Base-by-base conservation (phyloP, 2,888 invertebrate genomes). In the Nemoura dubitans region DNA sequence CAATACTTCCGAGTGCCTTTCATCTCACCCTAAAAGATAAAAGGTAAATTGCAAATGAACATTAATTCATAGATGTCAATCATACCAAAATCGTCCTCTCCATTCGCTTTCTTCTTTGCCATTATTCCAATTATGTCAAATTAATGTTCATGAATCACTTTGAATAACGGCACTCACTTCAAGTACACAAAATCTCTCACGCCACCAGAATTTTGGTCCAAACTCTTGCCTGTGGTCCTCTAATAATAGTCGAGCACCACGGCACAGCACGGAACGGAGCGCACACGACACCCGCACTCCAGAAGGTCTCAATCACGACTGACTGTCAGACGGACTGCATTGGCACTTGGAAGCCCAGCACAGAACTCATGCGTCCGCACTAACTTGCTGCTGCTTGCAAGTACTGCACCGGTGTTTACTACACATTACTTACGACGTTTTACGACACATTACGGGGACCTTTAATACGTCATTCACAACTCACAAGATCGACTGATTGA, bases 221-320 rank as follows among this genome's bases (percentile, higher is more conserved):
- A 1, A 59, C 21, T 59, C 36, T 59, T 21, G 21, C 59, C 21
- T 1, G 59, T 59, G 59, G 59, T 59, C 59, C 59, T 59, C 59
- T 59, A 59, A 59, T 59, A 59, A 59, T 59, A 59, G 59, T 59
- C 59, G 59, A 59, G 59, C 59, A 59, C 59, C 59, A 59, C 59
- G 21, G 36, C 10, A 59, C 59, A 21, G 36, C 10, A 36, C 36
- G 36, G 36, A 36, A 36, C 36, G 36, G 16, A 59, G 21, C 21
- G 59, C 59, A 59, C 59, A 7, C 59, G 59, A 59, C 21, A 59
- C 59, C 59, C 59, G 59, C 59, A 21, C 14, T 21, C 59, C 21
- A 59, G 59, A 3, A 36, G 5, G 36, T 16, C 59, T 59, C 59
- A 21, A 10, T 59, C 59, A 21, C 59, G 3, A 21, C 59, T 59